Conservation (phyloP, 2,888 invertebrate genomes). For the Halictus ligatus region DNA sequence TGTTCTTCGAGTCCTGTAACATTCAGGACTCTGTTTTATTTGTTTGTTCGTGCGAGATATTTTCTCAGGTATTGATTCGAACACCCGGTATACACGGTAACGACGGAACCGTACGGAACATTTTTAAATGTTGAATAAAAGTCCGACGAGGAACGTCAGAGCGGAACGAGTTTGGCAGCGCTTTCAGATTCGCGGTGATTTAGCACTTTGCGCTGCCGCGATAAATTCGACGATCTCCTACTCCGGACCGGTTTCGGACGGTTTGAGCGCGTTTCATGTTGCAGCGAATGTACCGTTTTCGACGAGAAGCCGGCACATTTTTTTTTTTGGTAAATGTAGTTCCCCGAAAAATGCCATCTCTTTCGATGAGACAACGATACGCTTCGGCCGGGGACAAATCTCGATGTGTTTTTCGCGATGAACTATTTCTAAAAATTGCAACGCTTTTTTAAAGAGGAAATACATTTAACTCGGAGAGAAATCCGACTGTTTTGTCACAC, state of each 20-base stretch:
- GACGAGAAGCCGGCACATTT: not conserved
- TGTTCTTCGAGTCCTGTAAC: no score
- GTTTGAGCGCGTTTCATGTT: not conserved
- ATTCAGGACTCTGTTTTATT: no score
- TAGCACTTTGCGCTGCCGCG: not conserved
- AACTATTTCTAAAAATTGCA: not conserved
- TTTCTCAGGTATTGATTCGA: not conserved
- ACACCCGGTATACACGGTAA: not conserved
- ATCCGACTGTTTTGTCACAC: no score
- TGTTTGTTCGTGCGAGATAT: not conserved
- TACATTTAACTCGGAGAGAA: not conserved
- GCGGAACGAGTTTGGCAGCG: slow-evolving; percentile 4
- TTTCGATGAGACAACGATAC: not conserved
- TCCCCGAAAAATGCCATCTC: not conserved
- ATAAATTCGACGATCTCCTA: not conserved
- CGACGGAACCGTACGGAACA: not conserved
- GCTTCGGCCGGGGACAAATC: not conserved
- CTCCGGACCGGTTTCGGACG: not conserved
- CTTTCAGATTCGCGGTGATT: not conserved
- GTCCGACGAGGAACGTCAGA: not conserved
- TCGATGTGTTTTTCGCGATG: not conserved
- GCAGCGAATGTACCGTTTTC: not conserved
- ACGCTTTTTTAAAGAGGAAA: not conserved
- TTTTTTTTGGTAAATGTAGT: not conserved
- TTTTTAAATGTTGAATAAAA: slow-evolving; percentile 6